Base-by-base conservation (phyloP, 2,888 invertebrate species). In the Ophion slaviceki region DNA sequence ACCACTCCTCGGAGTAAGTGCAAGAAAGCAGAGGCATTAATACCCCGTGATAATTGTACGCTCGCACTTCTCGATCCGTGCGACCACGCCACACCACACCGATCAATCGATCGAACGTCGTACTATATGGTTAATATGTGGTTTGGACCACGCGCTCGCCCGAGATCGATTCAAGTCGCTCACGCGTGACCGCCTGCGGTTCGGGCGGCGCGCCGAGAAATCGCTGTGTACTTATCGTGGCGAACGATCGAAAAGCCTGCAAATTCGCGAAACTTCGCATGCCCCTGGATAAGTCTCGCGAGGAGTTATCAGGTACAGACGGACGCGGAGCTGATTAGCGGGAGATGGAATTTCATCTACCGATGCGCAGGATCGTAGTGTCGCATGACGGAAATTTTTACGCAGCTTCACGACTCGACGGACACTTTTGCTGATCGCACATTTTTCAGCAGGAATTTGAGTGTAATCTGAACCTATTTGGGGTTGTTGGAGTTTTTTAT, bases 31-130 rank as follows among this genome's bases (percentile, higher is more conserved):
- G 80, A 72, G 80, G 84, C 80, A 88, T 88, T 89, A 89, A 90
- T 90, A 89, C 84, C 85, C 85, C 85, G 87, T 85, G 89, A 90
- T 91, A 91, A 91, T 91, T 91, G 91, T 90, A 90, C 88, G 86
- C 88, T 89, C 89, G 89, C 91, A 88, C 89, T 90, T 89, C 68
- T 62, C 80, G 87, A 88, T 89, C 86, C 78, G 82, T 80, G 76
- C 53, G 17, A 17, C 14, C 17, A 53, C 17, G 78, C 80, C 85
- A 71, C 84, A 82, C 79, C 86, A 84, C 83, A 76, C 84, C 87
- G 80, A 83, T 85, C 87, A 87, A 88, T 89, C 84, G 86, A 81
- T 72, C 88, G 84, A 82, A 86, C 85, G 87, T 87, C 85, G 76
- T 86, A 82, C 59, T 77, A 67, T 77, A 77, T 77, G 57, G 57